A percentile compares a stretch with the other conserved stretches of the same genome.
Evolutionary conservation across 2,113 vertebrate species (phyloP).

Genomic region (Ceyx melanurus): DNA sequence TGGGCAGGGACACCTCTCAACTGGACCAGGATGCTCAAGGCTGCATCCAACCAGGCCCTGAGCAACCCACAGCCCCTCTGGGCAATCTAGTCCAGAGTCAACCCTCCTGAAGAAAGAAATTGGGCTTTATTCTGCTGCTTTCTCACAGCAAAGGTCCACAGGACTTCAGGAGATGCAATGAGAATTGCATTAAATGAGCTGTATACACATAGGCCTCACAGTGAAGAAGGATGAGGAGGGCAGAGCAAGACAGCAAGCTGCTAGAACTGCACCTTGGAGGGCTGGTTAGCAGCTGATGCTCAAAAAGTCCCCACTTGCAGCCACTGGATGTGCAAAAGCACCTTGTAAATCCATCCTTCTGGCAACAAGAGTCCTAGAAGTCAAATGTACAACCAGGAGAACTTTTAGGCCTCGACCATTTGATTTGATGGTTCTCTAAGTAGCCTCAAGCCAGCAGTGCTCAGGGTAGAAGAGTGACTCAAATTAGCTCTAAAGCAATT

Average conservation of each 20-base stretch:
- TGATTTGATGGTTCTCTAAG: neutral
- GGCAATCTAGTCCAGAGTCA: neutral
- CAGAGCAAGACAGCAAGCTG: neutral
- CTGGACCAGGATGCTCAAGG: too few relatives aligned
- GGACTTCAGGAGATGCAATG: neutral
- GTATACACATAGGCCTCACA: neutral
- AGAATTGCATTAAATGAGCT: neutral
- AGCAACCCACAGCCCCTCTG: too few relatives aligned
- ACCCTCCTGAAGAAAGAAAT: neutral
- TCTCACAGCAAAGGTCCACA: neutral
- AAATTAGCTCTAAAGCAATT: neutral
- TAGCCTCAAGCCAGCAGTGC: neutral
- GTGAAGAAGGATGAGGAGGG: neutral
- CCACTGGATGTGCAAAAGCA: neutral
- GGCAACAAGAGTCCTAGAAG: neutral
- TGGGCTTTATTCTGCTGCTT: too few relatives aligned
- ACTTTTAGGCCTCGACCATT: neutral
- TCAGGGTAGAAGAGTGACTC: neutral
- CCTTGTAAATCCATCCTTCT: neutral
- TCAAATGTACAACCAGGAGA: neutral
- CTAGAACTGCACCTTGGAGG: neutral
- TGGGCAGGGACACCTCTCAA: too few relatives aligned
- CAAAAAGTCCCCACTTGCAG: neutral
- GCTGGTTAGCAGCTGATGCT: neutral
- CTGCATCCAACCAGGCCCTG: too few relatives aligned